phyloP scores from a whole-genome alignment of 2,888 invertebrate species.

The Dicycla oo region DNA sequence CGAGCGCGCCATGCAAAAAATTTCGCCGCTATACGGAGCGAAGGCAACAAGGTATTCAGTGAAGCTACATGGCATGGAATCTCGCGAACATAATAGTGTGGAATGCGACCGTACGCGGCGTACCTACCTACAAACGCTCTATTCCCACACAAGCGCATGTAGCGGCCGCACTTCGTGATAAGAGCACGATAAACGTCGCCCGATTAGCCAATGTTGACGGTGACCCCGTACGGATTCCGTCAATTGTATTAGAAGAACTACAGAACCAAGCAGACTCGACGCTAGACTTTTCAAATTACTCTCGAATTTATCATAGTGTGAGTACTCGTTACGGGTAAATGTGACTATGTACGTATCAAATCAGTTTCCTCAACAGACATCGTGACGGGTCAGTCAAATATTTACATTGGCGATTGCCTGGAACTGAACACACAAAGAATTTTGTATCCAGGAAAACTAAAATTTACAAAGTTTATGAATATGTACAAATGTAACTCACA shows the following conservation, averaged over 20 bases:
- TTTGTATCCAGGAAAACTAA: constrained; percentile 8
- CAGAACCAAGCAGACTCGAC: constrained; percentile 58
- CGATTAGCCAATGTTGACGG: constrained; percentile 84
- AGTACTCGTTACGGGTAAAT: constrained; percentile 56
- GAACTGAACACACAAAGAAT: constrained; percentile 34
- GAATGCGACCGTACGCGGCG: constrained; percentile 81
- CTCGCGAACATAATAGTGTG: constrained; percentile 86
- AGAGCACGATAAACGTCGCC: constrained; percentile 84
- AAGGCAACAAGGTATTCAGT: constrained; percentile 69
- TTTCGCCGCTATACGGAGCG: constrained; percentile 84
- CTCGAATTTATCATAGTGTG: constrained; percentile 55
- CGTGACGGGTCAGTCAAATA: constrained; percentile 51
- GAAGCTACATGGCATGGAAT: constrained; percentile 80
- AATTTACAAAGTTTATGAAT: constrained; percentile 13
- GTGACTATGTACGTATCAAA: constrained; percentile 47
- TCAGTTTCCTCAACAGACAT: constrained; percentile 51
- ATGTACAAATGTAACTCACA: constrained; percentile 7
- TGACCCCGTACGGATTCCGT: constrained; percentile 80
- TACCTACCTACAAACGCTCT: constrained; percentile 67
- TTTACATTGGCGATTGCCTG: constrained; percentile 46
- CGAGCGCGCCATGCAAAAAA: constrained; percentile 85
- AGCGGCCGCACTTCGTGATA: constrained; percentile 78
- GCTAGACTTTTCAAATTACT: constrained; percentile 62
- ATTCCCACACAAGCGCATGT: constrained; percentile 76
- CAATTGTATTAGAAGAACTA: constrained; percentile 66